A percentile compares a stretch with the other conserved stretches of the same genome.
phyloP scores from a whole-genome alignment of 2,797 vertebrate species.

The Manis crassicaudata region DNA sequence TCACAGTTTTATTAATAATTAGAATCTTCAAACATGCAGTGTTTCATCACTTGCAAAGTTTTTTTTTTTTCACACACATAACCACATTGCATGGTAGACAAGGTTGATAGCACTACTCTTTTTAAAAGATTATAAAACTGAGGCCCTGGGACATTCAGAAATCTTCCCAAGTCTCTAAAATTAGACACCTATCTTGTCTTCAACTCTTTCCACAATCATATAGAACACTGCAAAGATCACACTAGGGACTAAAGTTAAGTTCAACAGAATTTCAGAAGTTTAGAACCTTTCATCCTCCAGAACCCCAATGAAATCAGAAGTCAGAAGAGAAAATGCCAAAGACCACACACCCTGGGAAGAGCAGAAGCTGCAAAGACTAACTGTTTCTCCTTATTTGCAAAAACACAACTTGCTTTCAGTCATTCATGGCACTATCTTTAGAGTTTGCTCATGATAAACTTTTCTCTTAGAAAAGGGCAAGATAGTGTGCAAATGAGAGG shows the following conservation, averaged over 20 bases:
- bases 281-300: conserved; percentile 27
- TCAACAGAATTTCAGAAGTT: conserved; percentile 53
- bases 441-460: conserved; percentile 14
- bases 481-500: neutral
- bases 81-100: neutral
- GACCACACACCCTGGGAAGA: neutral
- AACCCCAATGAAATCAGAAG: conserved; percentile 25
- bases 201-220: neutral
- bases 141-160: conserved; percentile 53
- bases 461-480: conserved; percentile 30
- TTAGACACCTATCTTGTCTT: conserved; percentile 46
- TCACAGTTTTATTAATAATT: conserved; percentile 21
- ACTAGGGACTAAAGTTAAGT: conserved; percentile 40
- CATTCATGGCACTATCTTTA: neutral
- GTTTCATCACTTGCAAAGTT: neutral
- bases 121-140: conserved; percentile 50
- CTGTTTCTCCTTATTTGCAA: conserved; percentile 39
- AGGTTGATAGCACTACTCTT: neutral
- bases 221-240: conserved; percentile 31
- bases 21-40: conserved; percentile 18
- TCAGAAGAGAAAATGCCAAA: conserved; percentile 57
- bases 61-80: neutral
- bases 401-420: neutral
- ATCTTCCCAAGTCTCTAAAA: conserved; percentile 57
- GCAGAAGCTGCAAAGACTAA: conserved; percentile 2